A percentile compares a stretch with the other conserved stretches of the same genome.
Conservation (phyloP, 2,888 invertebrate genomes). For the Ophioninae sp. region DNA sequence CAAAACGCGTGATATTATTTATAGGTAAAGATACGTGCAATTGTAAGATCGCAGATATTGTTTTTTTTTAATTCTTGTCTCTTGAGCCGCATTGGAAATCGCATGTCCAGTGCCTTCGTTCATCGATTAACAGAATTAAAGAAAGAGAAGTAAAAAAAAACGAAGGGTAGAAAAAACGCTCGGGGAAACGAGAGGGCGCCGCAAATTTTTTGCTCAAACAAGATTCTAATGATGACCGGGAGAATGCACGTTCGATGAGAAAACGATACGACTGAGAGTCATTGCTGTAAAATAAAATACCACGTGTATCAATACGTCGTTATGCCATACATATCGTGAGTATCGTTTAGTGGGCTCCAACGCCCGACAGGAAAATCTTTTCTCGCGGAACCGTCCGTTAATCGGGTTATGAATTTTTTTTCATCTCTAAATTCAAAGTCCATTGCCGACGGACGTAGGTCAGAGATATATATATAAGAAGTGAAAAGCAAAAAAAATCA, state of each 20-base stretch:
- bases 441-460: constrained; percentile 13
- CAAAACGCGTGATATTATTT: constrained; percentile 30
- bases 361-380: neutral
- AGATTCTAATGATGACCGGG: neutral
- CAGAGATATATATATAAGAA: neutral
- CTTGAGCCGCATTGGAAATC: constrained; percentile 24
- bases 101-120: constrained; percentile 41
- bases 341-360: neutral
- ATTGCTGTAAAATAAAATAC: neutral
- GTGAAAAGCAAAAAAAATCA: constrained; percentile 9
- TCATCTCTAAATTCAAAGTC: neutral
- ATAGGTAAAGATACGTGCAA: constrained; percentile 18
- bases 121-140: neutral
- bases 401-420: constrained; percentile 16
- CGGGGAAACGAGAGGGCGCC: neutral
- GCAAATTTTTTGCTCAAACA: constrained; percentile 8
- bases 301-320: neutral
- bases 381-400: neutral
- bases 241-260: neutral
- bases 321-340: constrained; percentile 23
- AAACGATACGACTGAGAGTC: constrained; percentile 13
- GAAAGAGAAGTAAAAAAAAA: neutral
- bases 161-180: neutral
- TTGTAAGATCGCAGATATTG: constrained; percentile 33
- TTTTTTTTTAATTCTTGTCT: constrained; percentile 35